phyloP scores from a whole-genome alignment of 2,113 vertebrate species.

The Phasianus colchicus region DNA sequence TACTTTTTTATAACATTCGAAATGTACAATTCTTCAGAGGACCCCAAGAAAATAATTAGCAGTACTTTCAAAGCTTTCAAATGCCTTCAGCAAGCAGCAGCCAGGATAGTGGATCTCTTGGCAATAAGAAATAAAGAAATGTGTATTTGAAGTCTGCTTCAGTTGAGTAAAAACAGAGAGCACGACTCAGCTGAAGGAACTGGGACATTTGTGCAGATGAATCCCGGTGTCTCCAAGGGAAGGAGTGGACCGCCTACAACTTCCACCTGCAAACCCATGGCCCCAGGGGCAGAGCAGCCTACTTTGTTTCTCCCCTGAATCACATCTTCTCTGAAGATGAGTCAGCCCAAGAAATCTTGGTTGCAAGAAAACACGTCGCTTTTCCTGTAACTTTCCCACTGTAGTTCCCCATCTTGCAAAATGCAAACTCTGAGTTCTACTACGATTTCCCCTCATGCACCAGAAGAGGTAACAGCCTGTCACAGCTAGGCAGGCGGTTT shows the following conservation, averaged over 20 bases:
- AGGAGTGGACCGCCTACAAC: neutral
- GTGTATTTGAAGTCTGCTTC: neutral
- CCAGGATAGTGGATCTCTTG: neutral
- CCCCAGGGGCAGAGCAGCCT: neutral
- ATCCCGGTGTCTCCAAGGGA: neutral
- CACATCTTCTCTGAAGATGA: neutral
- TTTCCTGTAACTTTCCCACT: neutral
- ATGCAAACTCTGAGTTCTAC: neutral
- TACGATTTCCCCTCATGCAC: rapidly evolving
- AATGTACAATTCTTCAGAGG: neutral
- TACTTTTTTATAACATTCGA: neutral
- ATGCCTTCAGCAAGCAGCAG: neutral
- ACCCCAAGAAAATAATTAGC: neutral
- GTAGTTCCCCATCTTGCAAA: neutral
- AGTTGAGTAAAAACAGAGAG: neutral
- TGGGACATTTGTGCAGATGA: neutral
- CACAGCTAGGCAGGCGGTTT: neutral
- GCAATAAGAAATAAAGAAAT: neutral
- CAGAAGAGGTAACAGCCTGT: neutral
- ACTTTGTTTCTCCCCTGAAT: neutral
- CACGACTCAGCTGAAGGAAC: neutral
- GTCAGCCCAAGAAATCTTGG: neutral
- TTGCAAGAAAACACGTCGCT: neutral
- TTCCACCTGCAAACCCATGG: neutral
- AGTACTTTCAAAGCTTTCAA: neutral